phyloP scores from a whole-genome alignment of 2,888 invertebrate genomes.

The Gari tellinella region DNA sequence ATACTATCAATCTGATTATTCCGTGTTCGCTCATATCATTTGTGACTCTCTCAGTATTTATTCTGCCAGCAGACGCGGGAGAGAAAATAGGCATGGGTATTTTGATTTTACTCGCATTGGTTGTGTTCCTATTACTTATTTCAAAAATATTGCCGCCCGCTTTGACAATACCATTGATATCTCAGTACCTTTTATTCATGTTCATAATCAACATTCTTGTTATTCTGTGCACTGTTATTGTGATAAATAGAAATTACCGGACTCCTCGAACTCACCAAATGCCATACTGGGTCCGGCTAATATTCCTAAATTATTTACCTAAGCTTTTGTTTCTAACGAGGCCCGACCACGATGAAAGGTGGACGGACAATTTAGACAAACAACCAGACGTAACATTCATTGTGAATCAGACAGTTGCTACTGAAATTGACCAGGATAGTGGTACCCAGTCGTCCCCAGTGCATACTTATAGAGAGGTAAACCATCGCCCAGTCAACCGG shows the following conservation, averaged over 20 bases:
- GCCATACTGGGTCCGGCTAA: constrained; percentile 97
- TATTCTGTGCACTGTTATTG: constrained; percentile 98
- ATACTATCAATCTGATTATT: constrained; percentile 99
- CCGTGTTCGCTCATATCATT: constrained; percentile 99
- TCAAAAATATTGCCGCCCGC: constrained; percentile 99
- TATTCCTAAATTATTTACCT: constrained; percentile 97
- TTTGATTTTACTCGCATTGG: constrained; percentile 98
- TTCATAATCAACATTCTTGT: constrained; percentile 99
- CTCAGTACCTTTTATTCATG: constrained; percentile 99
- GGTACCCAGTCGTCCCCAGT: too few relatives aligned
- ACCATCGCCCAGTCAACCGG: too few relatives aligned
- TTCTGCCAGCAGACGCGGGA: constrained; percentile 98
- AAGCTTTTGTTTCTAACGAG: constrained; percentile 97
- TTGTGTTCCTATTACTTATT: constrained; percentile 98
- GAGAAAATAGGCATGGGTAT: constrained; percentile 94
- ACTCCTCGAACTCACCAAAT: constrained; percentile 97
- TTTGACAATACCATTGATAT: constrained; percentile 97
- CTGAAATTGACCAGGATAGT: too few relatives aligned
- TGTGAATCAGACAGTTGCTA: too few relatives aligned
- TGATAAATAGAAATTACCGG: constrained; percentile 99
- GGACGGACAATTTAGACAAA: too few relatives aligned
- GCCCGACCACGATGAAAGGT: constrained; percentile 87
- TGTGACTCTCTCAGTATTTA: constrained; percentile 98
- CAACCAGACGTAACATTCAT: too few relatives aligned
- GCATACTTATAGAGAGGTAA: too few relatives aligned